phyloP scores from a whole-genome alignment of 2,113 vertebrate genomes.

The Equus quagga region DNA sequence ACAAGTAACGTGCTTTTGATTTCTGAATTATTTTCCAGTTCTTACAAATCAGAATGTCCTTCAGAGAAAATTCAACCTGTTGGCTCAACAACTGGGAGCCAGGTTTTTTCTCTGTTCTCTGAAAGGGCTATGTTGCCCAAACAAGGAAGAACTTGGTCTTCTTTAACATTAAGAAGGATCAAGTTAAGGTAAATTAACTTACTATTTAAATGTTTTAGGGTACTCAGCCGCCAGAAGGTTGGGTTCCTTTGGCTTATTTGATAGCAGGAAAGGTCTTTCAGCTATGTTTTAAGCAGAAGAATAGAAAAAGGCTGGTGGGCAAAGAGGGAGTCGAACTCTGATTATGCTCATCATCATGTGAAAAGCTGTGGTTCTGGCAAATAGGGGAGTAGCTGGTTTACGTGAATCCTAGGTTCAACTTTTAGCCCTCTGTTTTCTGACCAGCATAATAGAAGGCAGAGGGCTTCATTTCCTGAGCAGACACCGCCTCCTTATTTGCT shows the following conservation, averaged over 20 bases:
- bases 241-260: background rate
- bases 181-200: background rate
- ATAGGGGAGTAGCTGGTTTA: background rate
- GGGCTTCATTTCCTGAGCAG: background rate
- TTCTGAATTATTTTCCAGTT: conserved; percentile 61
- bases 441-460: background rate
- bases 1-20: conserved; percentile 38
- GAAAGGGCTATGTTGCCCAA: conserved; percentile 15
- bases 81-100: conserved; percentile 6
- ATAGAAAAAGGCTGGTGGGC: background rate
- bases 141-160: conserved; percentile 26
- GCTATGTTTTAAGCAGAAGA: background rate
- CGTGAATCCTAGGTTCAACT: background rate
- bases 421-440: background rate
- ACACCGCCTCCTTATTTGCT: background rate
- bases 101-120: conserved; percentile 54
- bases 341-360: background rate
- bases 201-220: background rate
- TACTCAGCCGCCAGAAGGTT: background rate
- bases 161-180: background rate
- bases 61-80: conserved; percentile 61
- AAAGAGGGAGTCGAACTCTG: background rate
- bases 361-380: conserved; percentile 2
- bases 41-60: conserved; percentile 27
- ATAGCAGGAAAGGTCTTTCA: background rate